Evolutionary conservation across 2,113 vertebrate genomes (phyloP), one percentile per base, ranked within the genome.

Genomic region (Otolemur garnettii): DNA sequence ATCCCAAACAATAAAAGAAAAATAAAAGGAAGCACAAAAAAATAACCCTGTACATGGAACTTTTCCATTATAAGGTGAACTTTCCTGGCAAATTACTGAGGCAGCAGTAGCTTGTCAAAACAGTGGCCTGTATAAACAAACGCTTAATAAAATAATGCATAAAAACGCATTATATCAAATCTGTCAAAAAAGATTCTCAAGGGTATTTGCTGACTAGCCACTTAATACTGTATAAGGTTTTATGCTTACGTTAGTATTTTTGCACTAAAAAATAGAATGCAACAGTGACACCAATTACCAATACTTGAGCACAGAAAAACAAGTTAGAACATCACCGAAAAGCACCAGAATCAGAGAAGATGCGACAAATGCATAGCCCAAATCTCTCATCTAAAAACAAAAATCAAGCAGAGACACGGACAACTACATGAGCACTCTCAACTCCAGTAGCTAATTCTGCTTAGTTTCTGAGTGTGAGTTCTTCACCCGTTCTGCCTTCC

Each of bases 121-220:
- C 28, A 83, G 15, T 42, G 17, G 6, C 35, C 33, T 88, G 30
- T 72, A 35, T 45, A 91, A 86, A 72, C 22, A 57, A 50, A 4
- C 18, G 19, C 13, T 26, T 95, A 78, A 90, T 18, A 88, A 94
- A 94, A 77, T 90, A 90, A 85, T 69, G 26, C 57, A 93, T 59
- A 90, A 95, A 97, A 87, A 82, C 3, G 69, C 62, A 75, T 59
- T 69, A 21, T 55, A 87, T 87, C 50, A 83, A 81, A 60, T 75
- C 42, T 86, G 68, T 57, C 62, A 18, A 55, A 79, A 11, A 94
- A 93, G 62, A 87, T 68, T 60, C 50, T 79, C 78, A 24, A 5
- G 30, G 33, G 45, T 90, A 90, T 95, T 84, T 96, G 78, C 92
- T 95, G 81, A 97, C 81, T 90, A 91, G 85, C 62, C 24, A 6